A percentile compares a stretch with the other conserved stretches of the same genome.
phyloP scores from a whole-genome alignment of 2,113 vertebrate genomes.

The Thalassarche chlororhynchos region DNA sequence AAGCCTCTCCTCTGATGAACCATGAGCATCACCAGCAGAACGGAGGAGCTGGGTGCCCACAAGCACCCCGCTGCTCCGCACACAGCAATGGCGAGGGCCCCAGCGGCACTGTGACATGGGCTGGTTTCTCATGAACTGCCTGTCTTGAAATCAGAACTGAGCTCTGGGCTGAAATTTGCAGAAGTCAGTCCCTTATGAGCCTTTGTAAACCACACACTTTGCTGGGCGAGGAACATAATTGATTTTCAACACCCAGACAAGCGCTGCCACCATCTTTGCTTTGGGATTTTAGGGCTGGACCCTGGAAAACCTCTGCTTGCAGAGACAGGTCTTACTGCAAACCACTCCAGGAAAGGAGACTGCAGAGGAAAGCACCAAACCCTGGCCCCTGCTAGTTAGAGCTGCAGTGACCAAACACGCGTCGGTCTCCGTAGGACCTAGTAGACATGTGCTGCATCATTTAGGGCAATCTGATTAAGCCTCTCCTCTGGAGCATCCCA shows the following conservation, averaged over 20 bases:
- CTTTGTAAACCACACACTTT: background rate
- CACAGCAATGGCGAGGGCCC: background rate
- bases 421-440: rapidly evolving
- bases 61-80: no score
- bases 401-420: rapidly evolving
- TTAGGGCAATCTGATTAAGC: background rate
- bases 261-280: background rate
- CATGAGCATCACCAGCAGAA: background rate
- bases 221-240: background rate
- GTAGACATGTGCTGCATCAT: rapidly evolving
- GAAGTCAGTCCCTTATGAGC: background rate
- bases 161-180: background rate
- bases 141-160: background rate
- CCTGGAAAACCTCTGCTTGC: background rate
- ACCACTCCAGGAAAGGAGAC: background rate
- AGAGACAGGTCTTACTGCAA: background rate
- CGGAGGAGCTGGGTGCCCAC: background rate
- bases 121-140: background rate
- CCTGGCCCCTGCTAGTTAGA: background rate
- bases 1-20: background rate
- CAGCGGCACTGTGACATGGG: background rate
- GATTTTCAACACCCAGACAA: background rate
- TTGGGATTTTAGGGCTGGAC: background rate
- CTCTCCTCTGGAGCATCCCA: background rate
- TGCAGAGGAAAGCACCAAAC: background rate